These are phyloP conservation scores for Pomatorhinus ruficollis DNA, from an alignment of 2,113 vertebrate species.

Conservation along the genomic window DNA sequence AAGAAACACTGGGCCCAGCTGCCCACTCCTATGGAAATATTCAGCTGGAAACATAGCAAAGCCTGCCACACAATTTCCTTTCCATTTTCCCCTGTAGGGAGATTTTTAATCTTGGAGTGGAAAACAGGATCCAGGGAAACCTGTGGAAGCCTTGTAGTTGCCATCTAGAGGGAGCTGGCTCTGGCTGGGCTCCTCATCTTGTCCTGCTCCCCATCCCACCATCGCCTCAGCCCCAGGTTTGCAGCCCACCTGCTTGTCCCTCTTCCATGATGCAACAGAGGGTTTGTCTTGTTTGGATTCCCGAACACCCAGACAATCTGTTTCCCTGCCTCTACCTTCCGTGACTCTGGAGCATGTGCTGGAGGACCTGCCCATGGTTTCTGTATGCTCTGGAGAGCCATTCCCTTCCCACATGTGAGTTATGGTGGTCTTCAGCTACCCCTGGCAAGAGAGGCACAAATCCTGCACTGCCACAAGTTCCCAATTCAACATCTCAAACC, in stretches of 20 bases:
- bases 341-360: rapidly evolving
- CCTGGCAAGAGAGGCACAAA: background rate
- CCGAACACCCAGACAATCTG: background rate
- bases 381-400: background rate
- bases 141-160: background rate
- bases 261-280: background rate
- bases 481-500: background rate
- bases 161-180: background rate
- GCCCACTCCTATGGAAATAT: constrained; percentile 21
- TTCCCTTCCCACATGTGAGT: background rate
- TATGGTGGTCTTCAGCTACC: background rate
- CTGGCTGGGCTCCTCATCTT: background rate
- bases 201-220: background rate
- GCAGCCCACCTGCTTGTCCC: background rate
- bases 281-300: background rate
- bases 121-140: background rate
- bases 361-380: background rate
- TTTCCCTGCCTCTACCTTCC: background rate
- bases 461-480: background rate
- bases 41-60: constrained; percentile 37
- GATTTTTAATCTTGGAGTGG: constrained; percentile 9
- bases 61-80: constrained; percentile 27
- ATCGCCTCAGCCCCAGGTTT: background rate
- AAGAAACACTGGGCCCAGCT: background rate
- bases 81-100: background rate